phyloP scores from a whole-genome alignment of 2,797 vertebrate genomes.

The Ceryle rudis region DNA sequence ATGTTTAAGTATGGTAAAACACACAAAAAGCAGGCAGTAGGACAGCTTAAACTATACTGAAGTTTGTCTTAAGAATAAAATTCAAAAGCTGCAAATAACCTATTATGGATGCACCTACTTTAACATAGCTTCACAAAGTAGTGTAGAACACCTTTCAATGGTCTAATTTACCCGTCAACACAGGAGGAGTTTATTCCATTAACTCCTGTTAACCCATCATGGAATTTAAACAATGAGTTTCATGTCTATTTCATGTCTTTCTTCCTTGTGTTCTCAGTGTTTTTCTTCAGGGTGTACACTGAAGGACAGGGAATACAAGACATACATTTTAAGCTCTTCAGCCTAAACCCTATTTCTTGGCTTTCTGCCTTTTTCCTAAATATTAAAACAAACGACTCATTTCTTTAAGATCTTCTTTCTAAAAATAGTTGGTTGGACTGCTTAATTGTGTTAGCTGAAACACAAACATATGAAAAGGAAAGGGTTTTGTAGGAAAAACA shows the following conservation, averaged over 20 bases:
- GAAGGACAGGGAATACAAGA: conserved; percentile 3
- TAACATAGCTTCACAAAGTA: conserved; percentile 19
- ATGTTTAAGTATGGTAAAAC: background rate
- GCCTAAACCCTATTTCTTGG: conserved; percentile 41
- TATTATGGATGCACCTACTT: background rate
- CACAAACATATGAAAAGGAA: conserved; percentile 57
- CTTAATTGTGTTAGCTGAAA: conserved; percentile 74
- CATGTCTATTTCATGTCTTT: background rate
- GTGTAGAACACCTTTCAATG: background rate
- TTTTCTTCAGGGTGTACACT: background rate
- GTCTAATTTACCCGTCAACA: background rate
- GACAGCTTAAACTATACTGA: background rate
- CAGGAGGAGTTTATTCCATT: conserved; percentile 17
- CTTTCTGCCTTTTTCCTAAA: conserved; percentile 17
- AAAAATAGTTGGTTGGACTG: conserved; percentile 58
- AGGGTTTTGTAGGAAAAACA: conserved; percentile 72
- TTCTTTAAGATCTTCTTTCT: conserved; percentile 59
- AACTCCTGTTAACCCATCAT: conserved; percentile 14
- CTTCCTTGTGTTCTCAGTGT: background rate
- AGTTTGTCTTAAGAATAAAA: conserved; percentile 4
- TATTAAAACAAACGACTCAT: conserved; percentile 41
- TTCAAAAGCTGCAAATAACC: background rate
- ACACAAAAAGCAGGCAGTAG: background rate
- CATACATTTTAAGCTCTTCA: conserved; percentile 23
- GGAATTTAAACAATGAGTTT: background rate